These are phyloP conservation scores for Diorhabda sublineata DNA, from an alignment of 1,140 invertebrate species.

Conservation along the genomic window DNA sequence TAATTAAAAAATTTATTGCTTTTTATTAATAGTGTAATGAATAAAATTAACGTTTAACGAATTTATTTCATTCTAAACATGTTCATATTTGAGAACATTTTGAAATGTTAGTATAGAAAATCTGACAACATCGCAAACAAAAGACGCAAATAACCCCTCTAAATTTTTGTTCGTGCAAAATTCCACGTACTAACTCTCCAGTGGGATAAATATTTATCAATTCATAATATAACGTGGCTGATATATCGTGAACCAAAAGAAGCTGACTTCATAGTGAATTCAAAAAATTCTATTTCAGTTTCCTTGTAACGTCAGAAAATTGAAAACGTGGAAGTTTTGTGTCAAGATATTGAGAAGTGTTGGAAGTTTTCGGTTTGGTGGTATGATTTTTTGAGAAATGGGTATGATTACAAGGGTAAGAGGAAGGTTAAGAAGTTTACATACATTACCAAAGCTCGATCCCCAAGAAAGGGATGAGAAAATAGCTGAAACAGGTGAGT, in stretches of 20 bases:
- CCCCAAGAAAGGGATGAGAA: slow-evolving; percentile 58
- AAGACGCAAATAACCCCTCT: slow-evolving; percentile 15
- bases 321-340: slow-evolving; percentile 18
- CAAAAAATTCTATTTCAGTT: slow-evolving; percentile 17
- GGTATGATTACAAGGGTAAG: slow-evolving; percentile 65
- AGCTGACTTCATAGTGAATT: background rate
- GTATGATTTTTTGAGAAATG: slow-evolving; percentile 44
- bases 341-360: slow-evolving; percentile 6
- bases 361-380: slow-evolving; percentile 1
- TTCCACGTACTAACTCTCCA: background rate
- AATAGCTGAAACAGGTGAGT: slow-evolving; percentile 60
- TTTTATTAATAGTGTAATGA: too few species aligned
- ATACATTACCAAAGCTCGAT: slow-evolving; percentile 58
- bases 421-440: slow-evolving; percentile 55
- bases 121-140: slow-evolving; percentile 12
- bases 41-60: too few species aligned
- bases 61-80: too few species aligned
- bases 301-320: slow-evolving; percentile 14
- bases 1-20: too few species aligned
- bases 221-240: slow-evolving; percentile 14
- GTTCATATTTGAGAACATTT: too few species aligned
- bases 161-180: slow-evolving; percentile 9
- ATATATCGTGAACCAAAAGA: slow-evolving; percentile 7
- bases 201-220: slow-evolving; percentile 14
- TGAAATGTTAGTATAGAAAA: background rate